Evolutionary conservation across 2,888 invertebrate species (phyloP).

Genomic region (Mesorhabditis spiculigera): DNA sequence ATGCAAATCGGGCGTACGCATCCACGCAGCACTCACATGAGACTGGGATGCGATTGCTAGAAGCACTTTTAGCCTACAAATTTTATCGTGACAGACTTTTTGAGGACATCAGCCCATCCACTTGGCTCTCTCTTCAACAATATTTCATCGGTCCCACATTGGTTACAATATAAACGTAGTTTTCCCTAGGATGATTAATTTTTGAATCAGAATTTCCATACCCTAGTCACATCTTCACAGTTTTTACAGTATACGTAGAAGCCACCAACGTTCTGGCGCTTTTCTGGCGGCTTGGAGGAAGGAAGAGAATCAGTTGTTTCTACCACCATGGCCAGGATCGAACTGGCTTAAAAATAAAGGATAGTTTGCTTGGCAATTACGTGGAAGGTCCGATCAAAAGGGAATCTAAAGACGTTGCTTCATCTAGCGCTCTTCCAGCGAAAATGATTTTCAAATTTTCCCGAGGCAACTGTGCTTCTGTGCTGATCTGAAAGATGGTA

Average conservation of each 20-base stretch:
- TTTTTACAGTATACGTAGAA: slow-evolving; percentile 44
- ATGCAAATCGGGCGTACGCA: slow-evolving; percentile 30
- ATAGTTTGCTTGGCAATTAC: slow-evolving; percentile 14
- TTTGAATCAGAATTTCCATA: too few relatives aligned
- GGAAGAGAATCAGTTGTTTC: not conserved
- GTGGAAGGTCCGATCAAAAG: slow-evolving; percentile 33
- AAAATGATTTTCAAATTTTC: slow-evolving; percentile 29
- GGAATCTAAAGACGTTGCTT: slow-evolving; percentile 18
- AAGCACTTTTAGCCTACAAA: slow-evolving; percentile 9
- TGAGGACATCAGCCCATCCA: slow-evolving; percentile 36
- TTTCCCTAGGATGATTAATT: slow-evolving; percentile 19
- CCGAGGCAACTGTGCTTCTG: slow-evolving; percentile 13
- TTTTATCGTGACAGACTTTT: slow-evolving; percentile 19
- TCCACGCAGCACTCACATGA: slow-evolving; percentile 28
- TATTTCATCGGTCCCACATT: slow-evolving; percentile 29
- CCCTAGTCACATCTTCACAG: slow-evolving; percentile 25
- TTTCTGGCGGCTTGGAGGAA: not conserved
- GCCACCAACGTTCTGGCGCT: slow-evolving; percentile 17
- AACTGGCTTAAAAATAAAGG: slow-evolving; percentile 18
- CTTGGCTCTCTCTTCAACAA: slow-evolving; percentile 34
- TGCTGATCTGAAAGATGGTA: not conserved
- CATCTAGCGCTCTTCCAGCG: slow-evolving; percentile 25
- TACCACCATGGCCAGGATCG: not conserved
- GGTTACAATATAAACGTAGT: slow-evolving; percentile 37
- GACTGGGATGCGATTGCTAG: slow-evolving; percentile 27